These are phyloP conservation scores for Plodia interpunctella DNA, from an alignment of 1,140 invertebrate species.

Conservation along the genomic window DNA sequence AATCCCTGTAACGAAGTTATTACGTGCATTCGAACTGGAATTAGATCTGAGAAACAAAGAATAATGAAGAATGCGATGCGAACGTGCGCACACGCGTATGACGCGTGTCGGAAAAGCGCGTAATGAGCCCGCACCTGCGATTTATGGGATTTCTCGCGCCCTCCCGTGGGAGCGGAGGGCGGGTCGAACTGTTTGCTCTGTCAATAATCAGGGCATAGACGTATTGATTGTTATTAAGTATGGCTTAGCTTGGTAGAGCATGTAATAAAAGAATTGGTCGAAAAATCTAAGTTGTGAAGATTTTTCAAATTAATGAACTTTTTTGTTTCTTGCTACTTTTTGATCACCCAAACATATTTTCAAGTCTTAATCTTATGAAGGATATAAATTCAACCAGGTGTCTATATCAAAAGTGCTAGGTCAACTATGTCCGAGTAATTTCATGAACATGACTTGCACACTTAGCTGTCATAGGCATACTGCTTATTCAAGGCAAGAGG, in stretches of 20 bases:
- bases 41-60: constrained; percentile 40
- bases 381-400: no score
- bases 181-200: constrained; percentile 52
- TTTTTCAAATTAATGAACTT: no score
- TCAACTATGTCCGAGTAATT: no score
- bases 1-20: not conserved
- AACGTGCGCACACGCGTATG: constrained; percentile 45
- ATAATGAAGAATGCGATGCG: constrained; percentile 19
- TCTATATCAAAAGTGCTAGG: no score
- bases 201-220: constrained; percentile 44
- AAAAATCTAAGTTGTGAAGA: no score
- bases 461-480: no score
- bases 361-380: no score
- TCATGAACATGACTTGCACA: no score
- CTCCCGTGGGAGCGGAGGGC: constrained; percentile 66
- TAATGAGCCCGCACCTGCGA: constrained; percentile 73
- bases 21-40: constrained; percentile 29
- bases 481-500: no score
- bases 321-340: no score
- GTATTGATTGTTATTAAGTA: constrained; percentile 1
- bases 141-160: constrained; percentile 75
- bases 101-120: constrained; percentile 61
- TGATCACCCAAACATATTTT: no score
- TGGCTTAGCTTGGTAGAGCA: not conserved
- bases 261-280: not conserved